A percentile compares a stretch with the other conserved stretches of the same genome.
phyloP scores from a whole-genome alignment of 2,888 invertebrate species.

The Acrocera orbiculus region DNA sequence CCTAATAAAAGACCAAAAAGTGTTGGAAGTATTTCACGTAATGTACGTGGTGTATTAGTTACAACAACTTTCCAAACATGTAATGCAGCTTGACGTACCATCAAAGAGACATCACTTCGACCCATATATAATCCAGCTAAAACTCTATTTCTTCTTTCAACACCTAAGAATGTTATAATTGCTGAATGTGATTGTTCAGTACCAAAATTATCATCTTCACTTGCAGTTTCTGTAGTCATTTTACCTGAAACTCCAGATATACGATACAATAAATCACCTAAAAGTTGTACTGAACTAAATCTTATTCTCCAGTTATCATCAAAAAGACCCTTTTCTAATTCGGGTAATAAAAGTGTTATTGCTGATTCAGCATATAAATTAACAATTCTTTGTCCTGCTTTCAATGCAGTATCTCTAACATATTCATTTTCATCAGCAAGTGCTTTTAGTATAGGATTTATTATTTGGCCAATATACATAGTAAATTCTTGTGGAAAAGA shows the following conservation, averaged over 20 bases:
- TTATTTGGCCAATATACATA: conserved; percentile 89
- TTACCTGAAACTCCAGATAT: conserved; percentile 97
- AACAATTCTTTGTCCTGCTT: conserved; percentile 93
- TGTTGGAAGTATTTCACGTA: conserved; percentile 89
- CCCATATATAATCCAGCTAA: conserved; percentile 94
- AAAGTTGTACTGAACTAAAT: conserved; percentile 80
- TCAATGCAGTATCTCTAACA: conserved; percentile 90
- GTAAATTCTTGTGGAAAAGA: conserved; percentile 92
- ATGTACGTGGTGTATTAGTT: conserved; percentile 89
- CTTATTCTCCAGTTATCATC: conserved; percentile 98
- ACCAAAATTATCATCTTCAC: conserved; percentile 98
- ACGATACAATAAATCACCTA: conserved; percentile 89
- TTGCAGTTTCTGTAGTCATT: conserved; percentile 96
- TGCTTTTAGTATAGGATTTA: conserved; percentile 92
- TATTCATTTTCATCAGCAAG: conserved; percentile 98
- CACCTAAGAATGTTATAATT: conserved; percentile 75
- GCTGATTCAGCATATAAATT: conserved; percentile 92
- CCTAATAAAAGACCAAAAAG: conserved; percentile 81
- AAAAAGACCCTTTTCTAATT: conserved; percentile 83
- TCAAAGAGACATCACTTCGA: conserved; percentile 85
- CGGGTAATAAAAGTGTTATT: conserved; percentile 79
- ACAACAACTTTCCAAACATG: conserved; percentile 99
- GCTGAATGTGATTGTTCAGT: conserved; percentile 89
- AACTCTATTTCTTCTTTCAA: conserved; percentile 79
- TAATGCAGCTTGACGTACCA: conserved; percentile 92